Evolutionary conservation across 1,140 invertebrate genomes (phyloP).

Genomic region (Drosophila lacertosa): DNA sequence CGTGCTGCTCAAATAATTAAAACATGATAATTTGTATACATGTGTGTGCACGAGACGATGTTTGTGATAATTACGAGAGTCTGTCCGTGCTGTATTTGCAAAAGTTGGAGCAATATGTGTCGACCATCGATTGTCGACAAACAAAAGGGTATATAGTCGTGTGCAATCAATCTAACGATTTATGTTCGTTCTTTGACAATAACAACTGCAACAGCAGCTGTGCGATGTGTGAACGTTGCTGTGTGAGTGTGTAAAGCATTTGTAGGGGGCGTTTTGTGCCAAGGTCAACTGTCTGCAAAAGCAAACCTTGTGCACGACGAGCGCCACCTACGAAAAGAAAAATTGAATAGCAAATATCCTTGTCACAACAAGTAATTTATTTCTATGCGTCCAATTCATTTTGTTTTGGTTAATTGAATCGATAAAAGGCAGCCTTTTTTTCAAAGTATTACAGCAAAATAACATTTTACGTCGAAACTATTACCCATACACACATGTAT

Average conservation of each 20-base stretch:
- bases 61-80: conserved; percentile 61
- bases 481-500: not conserved
- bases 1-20: conserved; percentile 59
- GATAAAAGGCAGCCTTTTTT: not conserved
- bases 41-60: conserved; percentile 46
- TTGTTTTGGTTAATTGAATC: no score
- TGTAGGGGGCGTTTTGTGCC: conserved; percentile 42
- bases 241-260: conserved; percentile 13
- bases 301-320: not conserved
- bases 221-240: not conserved
- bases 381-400: no score
- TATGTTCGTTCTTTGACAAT: conserved; percentile 12
- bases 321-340: no score
- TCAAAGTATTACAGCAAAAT: no score
- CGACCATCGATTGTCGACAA: no score
- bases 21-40: conserved; percentile 75
- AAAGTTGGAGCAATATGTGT: not conserved
- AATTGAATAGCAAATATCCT: not conserved
- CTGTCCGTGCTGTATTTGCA: conserved; percentile 2
- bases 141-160: conserved; percentile 1
- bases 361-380: not conserved
- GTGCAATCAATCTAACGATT: conserved; percentile 25
- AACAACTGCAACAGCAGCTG: conserved; percentile 9
- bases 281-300: conserved; percentile 49
- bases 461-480: no score